phyloP scores from a whole-genome alignment of 2,888 invertebrate genomes.

The Netelia melanura region DNA sequence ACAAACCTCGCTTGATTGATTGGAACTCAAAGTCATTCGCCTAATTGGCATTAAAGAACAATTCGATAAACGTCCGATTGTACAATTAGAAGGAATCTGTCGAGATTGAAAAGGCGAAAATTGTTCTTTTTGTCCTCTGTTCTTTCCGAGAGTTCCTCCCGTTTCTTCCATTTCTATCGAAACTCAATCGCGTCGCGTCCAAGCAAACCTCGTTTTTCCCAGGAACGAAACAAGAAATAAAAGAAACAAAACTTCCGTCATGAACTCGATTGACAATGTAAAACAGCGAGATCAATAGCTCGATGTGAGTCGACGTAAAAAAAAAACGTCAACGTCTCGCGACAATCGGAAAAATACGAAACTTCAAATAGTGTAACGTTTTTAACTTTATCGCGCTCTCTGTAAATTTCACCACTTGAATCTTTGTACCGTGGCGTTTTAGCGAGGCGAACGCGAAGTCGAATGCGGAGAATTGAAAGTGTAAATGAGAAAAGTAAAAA shows the following conservation, averaged over 20 bases:
- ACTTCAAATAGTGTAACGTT: background rate
- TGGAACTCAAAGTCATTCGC: background rate
- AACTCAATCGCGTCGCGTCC: background rate
- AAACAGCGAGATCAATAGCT: too few species aligned
- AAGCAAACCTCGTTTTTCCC: too few species aligned
- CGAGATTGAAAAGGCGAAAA: background rate
- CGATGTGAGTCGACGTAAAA: too few species aligned
- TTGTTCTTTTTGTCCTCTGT: background rate
- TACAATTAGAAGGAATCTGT: background rate
- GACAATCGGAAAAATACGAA: background rate
- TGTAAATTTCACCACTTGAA: slow-evolving; percentile 8
- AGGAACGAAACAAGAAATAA: too few species aligned
- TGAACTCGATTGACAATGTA: too few species aligned
- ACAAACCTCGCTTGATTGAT: slow-evolving; percentile 4
- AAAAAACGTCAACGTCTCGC: too few species aligned
- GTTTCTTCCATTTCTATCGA: background rate
- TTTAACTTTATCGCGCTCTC: background rate
- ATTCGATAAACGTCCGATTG: slow-evolving; percentile 4
- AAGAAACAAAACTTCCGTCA: too few species aligned
- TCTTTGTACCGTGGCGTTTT: background rate
- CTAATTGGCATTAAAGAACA: background rate
- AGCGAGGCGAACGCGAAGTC: background rate
- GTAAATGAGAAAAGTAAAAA: slow-evolving; percentile 11
- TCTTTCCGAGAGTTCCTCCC: background rate
- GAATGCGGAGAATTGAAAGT: slow-evolving; percentile 1